Evolutionary conservation across 2,113 vertebrate genomes (phyloP).

Genomic region (Narcine bancroftii): DNA sequence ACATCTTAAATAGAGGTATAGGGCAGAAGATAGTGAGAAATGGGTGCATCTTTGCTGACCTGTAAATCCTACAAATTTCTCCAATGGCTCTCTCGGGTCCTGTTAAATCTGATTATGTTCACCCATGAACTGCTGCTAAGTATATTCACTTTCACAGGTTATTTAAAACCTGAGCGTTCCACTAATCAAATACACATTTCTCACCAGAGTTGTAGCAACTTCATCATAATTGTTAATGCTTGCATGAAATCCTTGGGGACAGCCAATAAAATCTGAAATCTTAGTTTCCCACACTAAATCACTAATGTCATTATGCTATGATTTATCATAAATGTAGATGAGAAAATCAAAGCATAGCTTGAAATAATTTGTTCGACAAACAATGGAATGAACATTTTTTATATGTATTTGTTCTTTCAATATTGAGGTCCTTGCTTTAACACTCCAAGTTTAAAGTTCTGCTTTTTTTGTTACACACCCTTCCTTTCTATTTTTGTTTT

Average conservation of each 20-base stretch:
- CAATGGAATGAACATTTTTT: neutral
- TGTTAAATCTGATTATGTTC: neutral
- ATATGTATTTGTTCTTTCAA: neutral
- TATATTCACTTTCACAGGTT: constrained; percentile 5
- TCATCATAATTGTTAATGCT: constrained; percentile 13
- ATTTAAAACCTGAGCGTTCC: neutral
- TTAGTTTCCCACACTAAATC: constrained; percentile 6
- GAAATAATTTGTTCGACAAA: neutral
- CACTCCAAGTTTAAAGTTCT: neutral
- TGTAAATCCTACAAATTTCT: neutral
- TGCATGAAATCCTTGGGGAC: neutral
- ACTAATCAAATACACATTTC: constrained; percentile 9
- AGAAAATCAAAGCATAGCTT: neutral
- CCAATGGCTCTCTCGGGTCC: neutral
- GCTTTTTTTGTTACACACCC: neutral
- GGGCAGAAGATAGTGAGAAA: neutral
- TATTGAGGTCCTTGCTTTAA: neutral
- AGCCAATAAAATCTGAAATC: neutral
- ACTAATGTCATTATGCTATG: neutral
- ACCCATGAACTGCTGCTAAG: neutral
- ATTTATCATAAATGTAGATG: neutral
- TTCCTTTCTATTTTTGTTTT: neutral
- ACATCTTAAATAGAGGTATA: neutral
- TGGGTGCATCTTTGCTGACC: neutral
- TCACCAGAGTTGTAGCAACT: neutral